These are phyloP conservation scores for Agrypnus murinus DNA, from an alignment of 2,888 invertebrate genomes.

Conservation along the genomic window DNA sequence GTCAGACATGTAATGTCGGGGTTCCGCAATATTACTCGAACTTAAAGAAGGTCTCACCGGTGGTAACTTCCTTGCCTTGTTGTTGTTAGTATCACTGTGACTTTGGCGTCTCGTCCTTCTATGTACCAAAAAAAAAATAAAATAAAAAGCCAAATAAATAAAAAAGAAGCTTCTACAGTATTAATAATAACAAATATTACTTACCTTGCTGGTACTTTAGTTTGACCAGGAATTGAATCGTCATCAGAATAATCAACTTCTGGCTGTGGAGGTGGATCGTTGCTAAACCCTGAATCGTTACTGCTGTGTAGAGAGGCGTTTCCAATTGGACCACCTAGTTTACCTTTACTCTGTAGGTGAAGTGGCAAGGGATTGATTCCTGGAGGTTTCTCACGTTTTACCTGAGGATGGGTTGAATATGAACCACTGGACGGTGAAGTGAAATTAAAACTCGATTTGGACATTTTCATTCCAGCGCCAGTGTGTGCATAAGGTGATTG, in stretches of 20 bases:
- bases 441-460: slow-evolving; percentile 74
- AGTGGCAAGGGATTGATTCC: slow-evolving; percentile 68
- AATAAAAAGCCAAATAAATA: no score
- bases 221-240: slow-evolving; percentile 80
- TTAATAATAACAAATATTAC: slow-evolving; percentile 50
- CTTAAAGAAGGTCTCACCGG: slow-evolving; percentile 66
- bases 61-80: slow-evolving; percentile 58
- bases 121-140: no score
- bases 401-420: slow-evolving; percentile 69
- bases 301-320: slow-evolving; percentile 90
- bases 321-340: slow-evolving; percentile 74
- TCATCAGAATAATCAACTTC: slow-evolving; percentile 94
- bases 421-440: slow-evolving; percentile 66
- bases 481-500: slow-evolving; percentile 69
- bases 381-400: slow-evolving; percentile 66
- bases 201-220: slow-evolving; percentile 75
- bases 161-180: slow-evolving; percentile 30
- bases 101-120: slow-evolving; percentile 56
- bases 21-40: slow-evolving; percentile 68
- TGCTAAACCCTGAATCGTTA: slow-evolving; percentile 94
- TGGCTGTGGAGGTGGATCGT: slow-evolving; percentile 90
- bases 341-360: slow-evolving; percentile 64
- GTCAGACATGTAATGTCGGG: slow-evolving; percentile 73
- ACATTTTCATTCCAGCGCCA: slow-evolving; percentile 74
- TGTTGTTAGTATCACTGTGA: slow-evolving; percentile 66